Base-by-base conservation (phyloP, 2,113 vertebrate species). In the Hystrix brachyura region DNA sequence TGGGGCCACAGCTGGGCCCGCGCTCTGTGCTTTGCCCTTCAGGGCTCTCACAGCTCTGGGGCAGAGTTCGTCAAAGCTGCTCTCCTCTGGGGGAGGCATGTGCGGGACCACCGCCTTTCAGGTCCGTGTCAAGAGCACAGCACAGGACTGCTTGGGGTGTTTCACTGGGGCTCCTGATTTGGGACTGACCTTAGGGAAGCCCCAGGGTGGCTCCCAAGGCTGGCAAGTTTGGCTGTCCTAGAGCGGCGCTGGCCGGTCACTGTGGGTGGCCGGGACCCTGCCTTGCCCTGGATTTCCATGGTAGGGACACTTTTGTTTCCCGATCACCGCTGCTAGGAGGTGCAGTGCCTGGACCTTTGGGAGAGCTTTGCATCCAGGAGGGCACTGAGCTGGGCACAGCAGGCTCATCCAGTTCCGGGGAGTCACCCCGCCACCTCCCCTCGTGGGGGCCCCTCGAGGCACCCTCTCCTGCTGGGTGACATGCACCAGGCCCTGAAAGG, bases 151-250 rank as follows among this genome's bases (percentile, higher is more conserved):
- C 38, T 38, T 23, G 38, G 9, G 38, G 7, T 43, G 23, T 23
- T 18, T 55, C 11, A 1, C 21, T 0, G 7, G 18, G 43, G 38
- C 0, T 27, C 1, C 0, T 21, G 7, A 34, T 21, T 65, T 4
- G 2, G 29, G 25, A 14, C 7, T 53, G 34, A 71, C 23, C 19
- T 43, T 10, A 23, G 69, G 69, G n/a, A 71, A n/a, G 19, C 10
- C n/a, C 17, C 3, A 17, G 38, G n/a, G 17, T 11, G 69, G 69
- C 9, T 38, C 38, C n/a, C 4, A 7, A 21, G 69, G 69, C 69
- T 38, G 38, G 38, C 38, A 38, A 38, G 38, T 38, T 38, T 38
- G 38, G 38, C 38, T 38, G 38, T 38, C 38, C 69, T 71, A 71
- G n/a, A 10, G 19, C 2, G n/a, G 3, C 69, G 7, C 67, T 3